Evolutionary conservation across 2,113 vertebrate species (phyloP).

Genomic region (Leptobrachium leishanense): DNA sequence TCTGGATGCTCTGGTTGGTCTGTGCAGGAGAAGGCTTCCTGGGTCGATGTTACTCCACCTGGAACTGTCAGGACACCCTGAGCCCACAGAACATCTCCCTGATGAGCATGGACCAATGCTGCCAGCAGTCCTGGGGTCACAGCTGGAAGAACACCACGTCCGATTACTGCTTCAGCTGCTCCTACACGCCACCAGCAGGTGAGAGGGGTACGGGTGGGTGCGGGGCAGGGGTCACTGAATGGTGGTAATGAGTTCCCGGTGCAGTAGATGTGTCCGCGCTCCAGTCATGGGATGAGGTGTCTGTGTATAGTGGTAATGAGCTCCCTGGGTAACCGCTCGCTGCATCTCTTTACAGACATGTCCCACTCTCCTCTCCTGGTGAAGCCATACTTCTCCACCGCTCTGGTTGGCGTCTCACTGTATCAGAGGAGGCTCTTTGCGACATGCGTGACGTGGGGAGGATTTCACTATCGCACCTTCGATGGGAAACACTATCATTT

Average conservation of each 20-base stretch:
- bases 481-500: conserved; percentile 83
- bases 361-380: conserved; percentile 46
- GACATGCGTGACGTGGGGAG: conserved; percentile 80
- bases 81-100: conserved; percentile 67
- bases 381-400: conserved; percentile 61
- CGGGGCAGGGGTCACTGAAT: too few species aligned
- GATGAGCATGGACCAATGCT: conserved; percentile 79
- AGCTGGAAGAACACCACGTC: conserved; percentile 79
- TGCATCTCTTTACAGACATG: rapidly evolving
- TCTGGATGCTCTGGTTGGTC: too few species aligned
- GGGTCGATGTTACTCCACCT: conserved; percentile 74
- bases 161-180: conserved; percentile 75
- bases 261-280: too few species aligned
- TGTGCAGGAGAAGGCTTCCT: conserved; percentile 52
- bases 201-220: too few species aligned
- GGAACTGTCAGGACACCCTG: conserved; percentile 72
- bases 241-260: too few species aligned
- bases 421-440: conserved; percentile 60
- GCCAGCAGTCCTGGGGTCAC: conserved; percentile 73
- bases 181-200: conserved; percentile 60
- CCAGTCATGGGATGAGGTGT: background rate
- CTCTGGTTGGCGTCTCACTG: conserved; percentile 56
- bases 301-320: background rate
- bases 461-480: conserved; percentile 81
- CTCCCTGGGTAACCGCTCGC: background rate